These are phyloP conservation scores for Nematostella vectensis DNA, from an alignment of 92 coral and sea anemone genomes.

Conservation along the genomic window DNA sequence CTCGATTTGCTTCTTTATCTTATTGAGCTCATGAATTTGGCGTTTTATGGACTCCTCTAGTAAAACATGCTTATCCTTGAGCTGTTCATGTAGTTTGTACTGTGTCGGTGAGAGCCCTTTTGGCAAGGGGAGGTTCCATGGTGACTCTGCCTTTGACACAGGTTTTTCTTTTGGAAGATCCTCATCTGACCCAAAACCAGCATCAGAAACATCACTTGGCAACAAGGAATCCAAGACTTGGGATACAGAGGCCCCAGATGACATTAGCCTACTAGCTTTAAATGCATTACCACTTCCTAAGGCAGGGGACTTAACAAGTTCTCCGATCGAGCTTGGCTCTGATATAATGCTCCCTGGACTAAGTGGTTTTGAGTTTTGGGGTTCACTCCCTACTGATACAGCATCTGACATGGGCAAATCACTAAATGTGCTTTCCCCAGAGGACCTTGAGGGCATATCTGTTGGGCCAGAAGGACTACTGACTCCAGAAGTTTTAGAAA, in stretches of 20 bases:
- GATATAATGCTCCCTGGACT: no score
- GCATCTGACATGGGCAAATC: no score
- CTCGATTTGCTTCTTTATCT: conserved; percentile 24
- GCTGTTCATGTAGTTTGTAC: conserved; percentile 10
- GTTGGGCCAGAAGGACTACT: no score
- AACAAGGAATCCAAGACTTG: not conserved
- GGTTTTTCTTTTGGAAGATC: conserved; percentile 8
- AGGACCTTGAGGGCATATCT: no score
- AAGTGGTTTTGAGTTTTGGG: no score
- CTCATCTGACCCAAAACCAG: conserved; percentile 17
- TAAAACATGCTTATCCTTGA: conserved; percentile 11
- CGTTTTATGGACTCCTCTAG: conserved; percentile 21
- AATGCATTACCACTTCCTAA: not conserved
- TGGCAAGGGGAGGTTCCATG: conserved; percentile 3
- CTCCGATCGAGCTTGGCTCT: no score
- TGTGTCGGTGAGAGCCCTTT: conserved; percentile 19
- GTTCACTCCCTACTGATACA: no score
- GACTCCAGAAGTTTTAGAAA: no score
- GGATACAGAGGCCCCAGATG: conserved; percentile 19
- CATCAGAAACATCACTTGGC: conserved; percentile 1
- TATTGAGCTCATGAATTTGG: conserved; percentile 11
- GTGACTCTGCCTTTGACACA: not conserved
- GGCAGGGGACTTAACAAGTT: not conserved
- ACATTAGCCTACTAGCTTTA: not conserved
- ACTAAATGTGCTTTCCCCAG: no score